A percentile compares a stretch with the other conserved stretches of the same genome.
These are phyloP conservation scores for Scophthalmus maximus DNA, from an alignment of 2,113 vertebrate species.

Conservation along the genomic window DNA sequence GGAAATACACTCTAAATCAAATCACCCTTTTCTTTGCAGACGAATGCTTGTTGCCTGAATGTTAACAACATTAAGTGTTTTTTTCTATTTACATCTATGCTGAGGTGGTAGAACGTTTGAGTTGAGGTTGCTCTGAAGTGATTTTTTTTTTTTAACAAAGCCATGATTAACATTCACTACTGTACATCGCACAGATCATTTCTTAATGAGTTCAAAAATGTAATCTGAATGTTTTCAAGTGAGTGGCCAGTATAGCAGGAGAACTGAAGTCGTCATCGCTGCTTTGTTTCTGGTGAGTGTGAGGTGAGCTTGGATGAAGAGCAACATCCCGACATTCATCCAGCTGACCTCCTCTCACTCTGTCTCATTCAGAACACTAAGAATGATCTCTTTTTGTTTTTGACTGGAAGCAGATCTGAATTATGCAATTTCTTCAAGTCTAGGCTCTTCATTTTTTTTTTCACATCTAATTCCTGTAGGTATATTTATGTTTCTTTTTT, in stretches of 20 bases:
- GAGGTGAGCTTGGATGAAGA: no score
- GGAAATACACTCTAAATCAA: not conserved
- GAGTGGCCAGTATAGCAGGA: not conserved
- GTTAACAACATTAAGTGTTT: conserved; percentile 41
- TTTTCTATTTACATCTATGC: conserved; percentile 46
- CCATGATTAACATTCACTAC: conserved; percentile 38
- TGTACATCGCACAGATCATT: conserved; percentile 22
- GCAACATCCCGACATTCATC: not conserved
- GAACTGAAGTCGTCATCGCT: not conserved
- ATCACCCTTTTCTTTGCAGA: not conserved
- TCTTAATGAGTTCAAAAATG: conserved; percentile 7
- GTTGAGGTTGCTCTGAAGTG: conserved; percentile 29
- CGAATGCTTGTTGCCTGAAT: conserved; percentile 30
- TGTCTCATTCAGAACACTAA: not conserved
- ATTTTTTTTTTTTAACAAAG: conserved; percentile 33
- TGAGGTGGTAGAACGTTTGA: conserved; percentile 16
- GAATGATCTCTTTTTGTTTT: not conserved
- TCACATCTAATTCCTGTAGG: conserved; percentile 48
- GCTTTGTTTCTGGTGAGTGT: conserved; percentile 3
- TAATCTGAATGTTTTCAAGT: conserved; percentile 26
- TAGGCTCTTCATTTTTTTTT: conserved; percentile 35
- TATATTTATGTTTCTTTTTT: conserved; percentile 72
- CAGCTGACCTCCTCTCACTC: not conserved
- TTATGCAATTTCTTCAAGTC: conserved; percentile 61
- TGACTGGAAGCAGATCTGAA: conserved; percentile 45